phyloP scores from a whole-genome alignment of 1,140 invertebrate species.

The Drosophila albomicans region DNA sequence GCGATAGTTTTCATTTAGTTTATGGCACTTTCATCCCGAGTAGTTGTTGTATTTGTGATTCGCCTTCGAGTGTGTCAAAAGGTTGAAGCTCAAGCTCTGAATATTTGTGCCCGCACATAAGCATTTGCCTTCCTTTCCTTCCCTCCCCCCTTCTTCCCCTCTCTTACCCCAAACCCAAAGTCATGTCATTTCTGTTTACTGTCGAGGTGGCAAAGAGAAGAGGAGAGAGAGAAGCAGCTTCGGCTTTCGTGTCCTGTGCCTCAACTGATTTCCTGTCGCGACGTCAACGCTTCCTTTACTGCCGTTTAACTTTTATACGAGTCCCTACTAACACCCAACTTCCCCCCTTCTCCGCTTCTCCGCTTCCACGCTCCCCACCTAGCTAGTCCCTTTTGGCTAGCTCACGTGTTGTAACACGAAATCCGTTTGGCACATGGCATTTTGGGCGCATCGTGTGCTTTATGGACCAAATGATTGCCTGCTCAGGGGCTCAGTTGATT shows the following conservation, averaged over 20 bases:
- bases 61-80: constrained; percentile 26
- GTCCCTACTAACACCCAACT: neutral
- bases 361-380: neutral
- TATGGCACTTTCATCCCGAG: constrained; percentile 28
- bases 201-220: neutral
- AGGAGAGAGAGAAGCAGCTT: neutral
- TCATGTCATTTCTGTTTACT: neutral
- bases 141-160: no score
- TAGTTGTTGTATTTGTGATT: constrained; percentile 14
- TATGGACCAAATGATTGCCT: constrained; percentile 72
- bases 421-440: constrained; percentile 60
- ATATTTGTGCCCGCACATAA: no score
- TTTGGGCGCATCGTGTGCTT: constrained; percentile 63
- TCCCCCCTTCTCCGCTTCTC: neutral
- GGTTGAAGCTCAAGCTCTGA: constrained; percentile 42
- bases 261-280: constrained; percentile 59
- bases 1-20: constrained; percentile 55
- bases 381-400: neutral
- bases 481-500: constrained; percentile 55
- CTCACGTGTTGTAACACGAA: constrained; percentile 58
- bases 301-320: constrained; percentile 52
- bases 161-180: neutral
- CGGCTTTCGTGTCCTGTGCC: constrained; percentile 26
- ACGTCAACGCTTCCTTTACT: constrained; percentile 56
- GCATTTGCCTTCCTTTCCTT: no score